A percentile compares a stretch with the other conserved stretches of the same genome.
These are phyloP conservation scores for Etia nguti DNA, from an alignment of 2,113 vertebrate species.

Conservation along the genomic window DNA sequence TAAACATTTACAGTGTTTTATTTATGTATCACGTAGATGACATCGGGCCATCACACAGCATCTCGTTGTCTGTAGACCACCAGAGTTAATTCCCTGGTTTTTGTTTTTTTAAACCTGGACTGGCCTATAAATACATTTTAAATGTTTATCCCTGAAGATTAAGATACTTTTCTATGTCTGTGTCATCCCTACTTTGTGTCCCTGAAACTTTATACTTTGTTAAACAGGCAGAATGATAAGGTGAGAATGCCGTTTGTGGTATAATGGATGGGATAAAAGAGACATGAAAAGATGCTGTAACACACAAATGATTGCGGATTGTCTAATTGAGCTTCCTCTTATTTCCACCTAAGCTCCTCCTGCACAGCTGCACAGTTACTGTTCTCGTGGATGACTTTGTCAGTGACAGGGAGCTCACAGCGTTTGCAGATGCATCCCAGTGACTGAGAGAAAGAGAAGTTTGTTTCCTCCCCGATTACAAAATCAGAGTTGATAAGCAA, in stretches of 20 bases:
- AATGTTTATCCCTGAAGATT: neutral
- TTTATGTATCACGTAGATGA: neutral
- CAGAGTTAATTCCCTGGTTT: neutral
- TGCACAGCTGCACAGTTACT: neutral
- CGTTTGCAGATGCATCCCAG: neutral
- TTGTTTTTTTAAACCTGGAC: neutral
- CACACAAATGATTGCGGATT: neutral
- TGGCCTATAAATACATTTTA: neutral
- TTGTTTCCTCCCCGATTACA: neutral
- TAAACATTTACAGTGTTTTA: neutral
- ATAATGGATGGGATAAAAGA: neutral
- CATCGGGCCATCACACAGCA: neutral
- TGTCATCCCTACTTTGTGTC: neutral
- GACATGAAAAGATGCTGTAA: neutral
- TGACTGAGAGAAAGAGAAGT: neutral
- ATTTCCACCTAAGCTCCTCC: neutral
- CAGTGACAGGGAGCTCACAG: neutral
- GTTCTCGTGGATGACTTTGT: neutral
- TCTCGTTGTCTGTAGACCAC: neutral
- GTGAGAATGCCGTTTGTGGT: neutral
- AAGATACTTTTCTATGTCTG: neutral
- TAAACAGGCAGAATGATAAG: neutral
- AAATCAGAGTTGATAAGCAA: neutral
- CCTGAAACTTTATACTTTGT: neutral
- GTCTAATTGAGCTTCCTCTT: neutral